Evolutionary conservation across 2,888 invertebrate species (phyloP), one percentile per base, ranked within the genome.

Genomic region (Chirona hameri): DNA sequence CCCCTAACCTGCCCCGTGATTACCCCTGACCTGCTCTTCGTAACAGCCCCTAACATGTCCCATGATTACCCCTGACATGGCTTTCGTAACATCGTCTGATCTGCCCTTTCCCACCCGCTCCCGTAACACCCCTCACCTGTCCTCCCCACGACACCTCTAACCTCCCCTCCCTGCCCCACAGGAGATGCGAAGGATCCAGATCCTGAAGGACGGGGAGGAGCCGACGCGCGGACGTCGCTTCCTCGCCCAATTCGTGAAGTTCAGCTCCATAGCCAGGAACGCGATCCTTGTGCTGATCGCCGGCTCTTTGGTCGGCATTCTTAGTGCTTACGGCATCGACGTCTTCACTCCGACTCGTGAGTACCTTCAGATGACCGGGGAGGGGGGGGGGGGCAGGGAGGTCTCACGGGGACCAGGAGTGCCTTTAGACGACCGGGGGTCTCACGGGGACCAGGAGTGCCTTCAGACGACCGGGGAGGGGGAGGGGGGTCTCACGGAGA

Each of bases 231-330:
- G 76, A 4, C 76, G 39, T 4, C 21, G 24, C 3, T 24, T 76
- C 9, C 76, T 76, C 10, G 18, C 90, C 65, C 92, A 92, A 86
- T 87, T 90, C 79, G 89, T 93, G 81, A 94, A 93, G 93, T 90
- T 94, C 86, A 89, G 93, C 81, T 92, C 93, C 83, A 93, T 93
- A 48, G 92, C 93, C 0, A 89, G 94, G 84, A 94, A 94, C 88
- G 94, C 94, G 85, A 89, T 93, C 79, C 92, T 94, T 48, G 94
- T 95, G 83, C 90, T 94, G 31, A 88, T 92, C 29, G 93, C 93
- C 87, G 92, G 92, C 0, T 89, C 91, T 12, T 88, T 93, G 82
- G 94, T 94, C 0, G 91, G 91, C 85, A 86, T 90, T 81, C 88
- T 92, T 39, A 88, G 91, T 82, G 86, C 87, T 81, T 87, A 88